A percentile compares a stretch with the other conserved stretches of the same genome.
Evolutionary conservation across 2,797 vertebrate genomes (phyloP).

Genomic region (Loris lydekkerianus): DNA sequence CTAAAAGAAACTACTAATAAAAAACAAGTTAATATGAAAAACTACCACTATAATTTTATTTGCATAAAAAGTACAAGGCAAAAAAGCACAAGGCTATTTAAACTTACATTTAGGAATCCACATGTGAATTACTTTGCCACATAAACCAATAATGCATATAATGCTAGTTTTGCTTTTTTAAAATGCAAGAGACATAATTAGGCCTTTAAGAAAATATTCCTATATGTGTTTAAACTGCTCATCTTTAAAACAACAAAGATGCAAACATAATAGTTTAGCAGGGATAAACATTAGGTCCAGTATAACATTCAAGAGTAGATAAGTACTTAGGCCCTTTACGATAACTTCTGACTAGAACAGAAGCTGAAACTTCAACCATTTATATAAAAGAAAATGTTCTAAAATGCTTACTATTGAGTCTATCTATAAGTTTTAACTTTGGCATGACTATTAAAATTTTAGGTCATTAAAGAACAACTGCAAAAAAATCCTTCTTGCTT

Average conservation of each 20-base stretch:
- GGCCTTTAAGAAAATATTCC: constrained; percentile 79
- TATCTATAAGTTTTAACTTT: constrained; percentile 56
- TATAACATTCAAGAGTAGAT: constrained; percentile 2
- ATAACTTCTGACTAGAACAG: constrained; percentile 68
- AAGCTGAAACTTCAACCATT: constrained; percentile 34
- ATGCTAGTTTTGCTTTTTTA: constrained; percentile 75
- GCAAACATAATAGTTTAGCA: constrained; percentile 69
- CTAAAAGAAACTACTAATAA: constrained; percentile 23
- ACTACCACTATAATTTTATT: constrained; percentile 68
- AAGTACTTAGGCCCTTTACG: constrained; percentile 67
- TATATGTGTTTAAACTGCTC: constrained; percentile 71
- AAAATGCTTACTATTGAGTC: neutral
- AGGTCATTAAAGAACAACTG: neutral
- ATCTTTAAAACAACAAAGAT: constrained; percentile 75
- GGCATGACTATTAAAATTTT: constrained; percentile 13
- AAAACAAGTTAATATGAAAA: constrained; percentile 68
- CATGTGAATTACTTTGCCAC: constrained; percentile 77
- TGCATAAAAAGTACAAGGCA: constrained; percentile 68
- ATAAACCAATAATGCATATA: constrained; percentile 80
- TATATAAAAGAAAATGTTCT: constrained; percentile 75
- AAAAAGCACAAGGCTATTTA: constrained; percentile 71
- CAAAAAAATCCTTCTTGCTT: neutral
- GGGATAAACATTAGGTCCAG: constrained; percentile 38
- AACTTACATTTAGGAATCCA: constrained; percentile 75
- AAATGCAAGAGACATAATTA: constrained; percentile 82